Evolutionary conservation across 1,140 invertebrate genomes (phyloP), one percentile per base, ranked within the genome.

Genomic region (Scaptodrosophila lebanonensis): DNA sequence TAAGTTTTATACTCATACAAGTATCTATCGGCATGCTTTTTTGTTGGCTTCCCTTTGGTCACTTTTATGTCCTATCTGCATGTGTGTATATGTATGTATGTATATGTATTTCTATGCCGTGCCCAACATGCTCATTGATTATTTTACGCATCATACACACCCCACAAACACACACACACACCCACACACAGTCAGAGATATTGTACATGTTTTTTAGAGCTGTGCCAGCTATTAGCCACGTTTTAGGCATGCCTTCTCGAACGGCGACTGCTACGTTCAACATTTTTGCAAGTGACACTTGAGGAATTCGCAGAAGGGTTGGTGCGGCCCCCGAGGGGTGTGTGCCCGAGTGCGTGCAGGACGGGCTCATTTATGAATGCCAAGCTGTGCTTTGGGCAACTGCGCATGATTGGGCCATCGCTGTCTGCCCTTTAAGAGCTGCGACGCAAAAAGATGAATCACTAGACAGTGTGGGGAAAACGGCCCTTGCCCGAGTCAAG

Each of bases 11-110:
- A 30, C 33, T 60, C 40, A n/a, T n/a, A n/a, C n/a, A n/a, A 17
- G 69, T 75, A 60, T 82, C 75, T 67, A 82, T 82, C 76, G 75
- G 75, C 66, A 82, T 82, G 71, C 65, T 65, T 39, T 59, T 82
- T 79, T 53, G 73, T 79, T 79, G 73, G 73, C 73, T 79, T 83
- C 64, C 66, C 61, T 56, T 63, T 57, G 76, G 75, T 66, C 65
- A 63, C 49, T 53, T 59, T 64, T 64, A 44, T 59, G 30, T 61
- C 29, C 13, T 25, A 39, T 48, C 39, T 1, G 29, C 33, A 25
- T 13, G 16, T n/a, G 12, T 36, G 38, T 12, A 35, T 43, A 40
- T 12, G 0, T 16, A 8, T n/a, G 22, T 33, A 43, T 7, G 9
- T 36, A 27, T 15, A 11, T 42, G 15, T 25, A 12, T 43, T 44